A percentile compares a stretch with the other conserved stretches of the same genome.
phyloP scores from a whole-genome alignment of 1,140 invertebrate species.

The Ruditapes philippinarum region DNA sequence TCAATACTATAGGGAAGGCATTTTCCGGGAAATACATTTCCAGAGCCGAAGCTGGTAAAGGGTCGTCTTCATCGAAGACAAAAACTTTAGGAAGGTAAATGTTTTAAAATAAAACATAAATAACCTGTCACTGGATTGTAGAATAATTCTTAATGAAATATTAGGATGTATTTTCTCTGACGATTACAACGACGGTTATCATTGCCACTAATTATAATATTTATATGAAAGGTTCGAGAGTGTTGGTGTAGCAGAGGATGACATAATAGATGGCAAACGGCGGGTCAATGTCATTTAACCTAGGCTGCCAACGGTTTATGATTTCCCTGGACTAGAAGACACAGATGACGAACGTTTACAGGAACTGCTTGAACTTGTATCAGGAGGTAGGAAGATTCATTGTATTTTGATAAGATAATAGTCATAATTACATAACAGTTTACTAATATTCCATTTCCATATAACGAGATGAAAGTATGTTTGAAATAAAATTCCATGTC shows the following conservation, averaged over 20 bases:
- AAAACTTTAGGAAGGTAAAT: conserved; percentile 36
- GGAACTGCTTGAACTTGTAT: conserved; percentile 25
- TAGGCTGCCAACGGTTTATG: conserved; percentile 12
- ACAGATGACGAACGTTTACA: not conserved
- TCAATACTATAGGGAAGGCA: conserved; percentile 42
- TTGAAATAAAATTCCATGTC: too few species aligned
- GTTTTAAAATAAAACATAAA: too few species aligned
- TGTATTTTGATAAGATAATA: too few species aligned
- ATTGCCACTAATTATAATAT: too few species aligned
- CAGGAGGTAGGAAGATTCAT: too few species aligned
- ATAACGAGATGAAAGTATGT: too few species aligned
- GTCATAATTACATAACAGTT: too few species aligned
- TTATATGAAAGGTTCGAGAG: conserved; percentile 34
- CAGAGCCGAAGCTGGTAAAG: conserved; percentile 14
- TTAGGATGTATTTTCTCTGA: not conserved
- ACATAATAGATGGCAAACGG: not conserved
- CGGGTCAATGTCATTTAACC: not conserved
- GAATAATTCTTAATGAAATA: too few species aligned
- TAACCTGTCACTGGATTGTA: too few species aligned
- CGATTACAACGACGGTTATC: too few species aligned
- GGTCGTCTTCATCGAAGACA: conserved; percentile 12
- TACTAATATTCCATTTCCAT: too few species aligned
- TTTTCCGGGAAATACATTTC: conserved; percentile 26
- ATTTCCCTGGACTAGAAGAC: not conserved
- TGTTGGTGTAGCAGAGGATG: not conserved